These are phyloP conservation scores for Mormyrus lacerda DNA, from an alignment of 2,113 vertebrate genomes.

Conservation along the genomic window DNA sequence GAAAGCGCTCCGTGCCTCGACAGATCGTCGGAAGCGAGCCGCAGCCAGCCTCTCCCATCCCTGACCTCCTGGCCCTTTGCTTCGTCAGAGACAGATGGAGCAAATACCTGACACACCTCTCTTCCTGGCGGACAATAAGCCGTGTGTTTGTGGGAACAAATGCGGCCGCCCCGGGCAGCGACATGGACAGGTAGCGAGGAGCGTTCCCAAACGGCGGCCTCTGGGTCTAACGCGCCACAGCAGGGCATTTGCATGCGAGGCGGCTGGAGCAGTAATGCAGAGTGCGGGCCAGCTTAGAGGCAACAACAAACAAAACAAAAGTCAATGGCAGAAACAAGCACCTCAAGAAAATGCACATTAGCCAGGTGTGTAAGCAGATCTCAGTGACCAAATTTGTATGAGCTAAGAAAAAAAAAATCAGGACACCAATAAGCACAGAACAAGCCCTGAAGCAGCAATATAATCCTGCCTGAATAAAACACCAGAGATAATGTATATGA, in stretches of 20 bases:
- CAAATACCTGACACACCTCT: constrained; percentile 16
- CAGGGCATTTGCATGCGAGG: not conserved
- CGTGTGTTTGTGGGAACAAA: not conserved
- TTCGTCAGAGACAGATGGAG: constrained; percentile 12
- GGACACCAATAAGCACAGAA: not conserved
- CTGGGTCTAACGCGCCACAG: not conserved
- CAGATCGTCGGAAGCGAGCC: not conserved
- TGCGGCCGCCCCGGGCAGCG: not conserved
- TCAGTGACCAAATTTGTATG: not conserved
- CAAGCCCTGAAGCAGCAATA: not conserved
- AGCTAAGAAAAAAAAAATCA: not conserved
- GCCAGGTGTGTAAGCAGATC: not conserved
- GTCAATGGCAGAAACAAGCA: not conserved
- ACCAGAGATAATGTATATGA: not conserved
- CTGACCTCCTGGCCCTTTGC: not conserved
- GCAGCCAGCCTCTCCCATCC: not conserved
- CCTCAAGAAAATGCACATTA: not conserved
- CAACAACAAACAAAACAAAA: not conserved
- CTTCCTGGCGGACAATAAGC: not conserved
- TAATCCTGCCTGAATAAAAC: not conserved
- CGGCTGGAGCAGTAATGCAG: not conserved
- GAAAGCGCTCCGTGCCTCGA: not conserved
- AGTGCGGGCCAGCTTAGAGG: not conserved
- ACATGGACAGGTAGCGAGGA: not conserved
- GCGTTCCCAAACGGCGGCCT: not conserved